These are phyloP conservation scores for Fistularia commersonii DNA, from an alignment of 2,797 vertebrate genomes.

Conservation along the genomic window DNA sequence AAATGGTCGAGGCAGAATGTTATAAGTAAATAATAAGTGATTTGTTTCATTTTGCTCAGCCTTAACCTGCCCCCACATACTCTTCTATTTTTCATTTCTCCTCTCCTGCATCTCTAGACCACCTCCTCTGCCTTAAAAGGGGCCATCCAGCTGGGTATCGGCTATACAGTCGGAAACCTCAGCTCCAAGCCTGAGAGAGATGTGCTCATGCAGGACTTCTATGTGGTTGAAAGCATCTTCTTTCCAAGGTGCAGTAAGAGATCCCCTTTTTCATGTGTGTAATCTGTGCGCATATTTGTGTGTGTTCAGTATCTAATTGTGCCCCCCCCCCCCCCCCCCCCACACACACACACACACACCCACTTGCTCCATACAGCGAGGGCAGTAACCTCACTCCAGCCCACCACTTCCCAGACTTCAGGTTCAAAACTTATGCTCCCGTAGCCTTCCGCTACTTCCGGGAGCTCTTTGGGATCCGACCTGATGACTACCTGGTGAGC, in stretches of 20 bases:
- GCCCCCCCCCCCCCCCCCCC: too few species aligned
- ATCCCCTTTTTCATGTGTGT: constrained; percentile 8
- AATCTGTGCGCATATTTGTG: not conserved
- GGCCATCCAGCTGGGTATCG: constrained; percentile 96
- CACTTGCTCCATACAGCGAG: constrained; percentile 71
- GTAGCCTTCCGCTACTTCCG: constrained; percentile 97
- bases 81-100: constrained; percentile 18
- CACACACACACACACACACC: too few species aligned
- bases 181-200: constrained; percentile 97
- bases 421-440: constrained; percentile 96
- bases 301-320: not conserved
- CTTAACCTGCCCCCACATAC: constrained; percentile 13
- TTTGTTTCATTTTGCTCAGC: constrained; percentile 10
- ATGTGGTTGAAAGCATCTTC: constrained; percentile 97
- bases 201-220: constrained; percentile 98
- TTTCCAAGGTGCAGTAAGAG: constrained; percentile 82
- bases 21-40: too few species aligned
- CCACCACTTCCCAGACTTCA: constrained; percentile 94
- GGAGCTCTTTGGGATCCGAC: constrained; percentile 95
- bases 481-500: constrained; percentile 93
- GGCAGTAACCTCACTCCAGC: constrained; percentile 96
- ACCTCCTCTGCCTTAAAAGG: constrained; percentile 96
- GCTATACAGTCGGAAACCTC: constrained; percentile 95
- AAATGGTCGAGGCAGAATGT: too few species aligned
- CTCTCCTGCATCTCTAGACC: constrained; percentile 74